Base-by-base conservation (phyloP, 1,140 invertebrate species). In the Cephus cinctus region DNA sequence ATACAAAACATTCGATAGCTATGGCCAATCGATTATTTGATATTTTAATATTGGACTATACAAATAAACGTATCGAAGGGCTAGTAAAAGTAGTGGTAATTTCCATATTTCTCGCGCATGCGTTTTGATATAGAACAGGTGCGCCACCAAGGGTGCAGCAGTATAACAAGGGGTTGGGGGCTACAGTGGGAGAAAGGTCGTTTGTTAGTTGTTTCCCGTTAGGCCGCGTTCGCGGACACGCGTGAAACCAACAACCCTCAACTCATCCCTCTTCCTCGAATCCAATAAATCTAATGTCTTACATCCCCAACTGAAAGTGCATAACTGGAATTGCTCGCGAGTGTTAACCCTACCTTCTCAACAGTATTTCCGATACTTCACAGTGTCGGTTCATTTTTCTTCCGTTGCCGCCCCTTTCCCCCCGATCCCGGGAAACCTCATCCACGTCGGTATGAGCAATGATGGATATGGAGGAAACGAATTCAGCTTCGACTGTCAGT, bases 391-490 rank as follows among this genome's bases (percentile, higher is more conserved):
- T n/a, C 40, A 42, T 43, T 38, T 18, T 47, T 12, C 12, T 27
- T 11, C 11, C 32, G 22, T 30, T 40, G 35, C 32, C 6, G 46
- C 20, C 42, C 16, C 34, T 44, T 31, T 18, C 12, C 16, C 16
- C 15, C 27, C 15, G 21, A 16, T 23, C 32, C 18, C 34, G 34
- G 22, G 34, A 23, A 22, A 27, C 9, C 6, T 19, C 18, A 6
- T n/a, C 25, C 25, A 45, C 45, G 51, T 65, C 56, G 66, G 59
- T 43, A 75, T 74, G 72, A 73, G 69, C 63, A 51, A 75, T 72
- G 72, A 75, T 75, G 71, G 70, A 75, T 52, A 64, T 72, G 51
- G 73, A 76, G 56, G 71, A 74, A 39, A 73, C 63, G 21, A 75
- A 73, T 45, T 69, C 69, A 41, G 71, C 65, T 48, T 75, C 72